Evolutionary conservation across 2,797 vertebrate species (phyloP), one percentile per base, ranked within the genome.

Genomic region (Melopsittacus undulatus): DNA sequence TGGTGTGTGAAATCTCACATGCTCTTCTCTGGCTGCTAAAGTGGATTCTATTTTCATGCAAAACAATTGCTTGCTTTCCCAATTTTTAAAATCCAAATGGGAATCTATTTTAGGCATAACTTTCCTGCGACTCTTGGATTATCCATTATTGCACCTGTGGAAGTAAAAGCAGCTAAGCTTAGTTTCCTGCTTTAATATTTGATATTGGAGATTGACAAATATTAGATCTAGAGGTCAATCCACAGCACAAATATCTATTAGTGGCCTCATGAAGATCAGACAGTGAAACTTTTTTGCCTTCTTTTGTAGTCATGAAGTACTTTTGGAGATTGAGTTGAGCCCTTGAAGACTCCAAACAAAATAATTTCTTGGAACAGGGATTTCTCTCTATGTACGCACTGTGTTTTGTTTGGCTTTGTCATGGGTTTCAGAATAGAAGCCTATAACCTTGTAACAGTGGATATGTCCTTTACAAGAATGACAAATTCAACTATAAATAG

Each of bases 371-470:
- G 90, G 96, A 97, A 92, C 40, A 87, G 66, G 27, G 76, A 88
- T 93, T 87, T 91, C 45, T 89, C 62, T 95, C 89, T 90, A 9
- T 95, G 89, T 80, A 64, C 83, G 46, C 86, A 48, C 88, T 86
- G 54, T 97, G 59, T 97, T 97, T 96, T 96, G 79, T 89, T 97
- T 96, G 94, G 94, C 95, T 94, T 67, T 94, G 63, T 86, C 90
- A 27, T 88, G 90, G 11, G 57, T 51, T 95, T 95, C 93, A 86
- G 80, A 93, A 87, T 96, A 96, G 87, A 96, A 96, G 91, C 49
- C 73, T 94, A 12, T 94, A 93, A 93, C 76, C 69, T 70, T 1
- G 4, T 86, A 95, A n/a, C 62, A 88, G 95, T 90, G 94, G 94
- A 94, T 96, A 83, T 51, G 75, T 84, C 72, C 83, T 94, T 95